phyloP scores from a whole-genome alignment of 2,113 vertebrate genomes.

The Oncorhynchus gorbuscha region DNA sequence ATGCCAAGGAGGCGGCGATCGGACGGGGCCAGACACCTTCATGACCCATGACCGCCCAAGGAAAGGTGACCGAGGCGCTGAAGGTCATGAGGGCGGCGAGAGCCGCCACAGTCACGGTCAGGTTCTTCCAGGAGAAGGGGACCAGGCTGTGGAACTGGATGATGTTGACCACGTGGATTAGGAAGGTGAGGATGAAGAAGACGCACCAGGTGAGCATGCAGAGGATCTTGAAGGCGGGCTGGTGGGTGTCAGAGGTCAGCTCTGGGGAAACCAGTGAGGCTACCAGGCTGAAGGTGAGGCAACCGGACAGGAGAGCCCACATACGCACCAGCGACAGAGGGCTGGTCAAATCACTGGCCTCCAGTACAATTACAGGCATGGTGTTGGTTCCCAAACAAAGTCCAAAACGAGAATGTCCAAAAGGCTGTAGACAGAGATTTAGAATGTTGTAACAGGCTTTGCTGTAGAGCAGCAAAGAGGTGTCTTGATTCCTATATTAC shows the following conservation, averaged over 20 bases:
- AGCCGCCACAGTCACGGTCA: constrained; percentile 63
- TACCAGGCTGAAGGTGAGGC: constrained; percentile 71
- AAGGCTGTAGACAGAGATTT: background rate
- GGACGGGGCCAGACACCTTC: accelerated
- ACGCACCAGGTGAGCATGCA: constrained; percentile 77
- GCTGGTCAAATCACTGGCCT: constrained; percentile 66
- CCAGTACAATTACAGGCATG: constrained; percentile 76
- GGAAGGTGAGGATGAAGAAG: constrained; percentile 70
- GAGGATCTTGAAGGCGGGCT: constrained; percentile 37
- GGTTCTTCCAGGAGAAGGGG: constrained; percentile 78
- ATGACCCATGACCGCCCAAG: constrained; percentile 42
- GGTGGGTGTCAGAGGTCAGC: accelerated
- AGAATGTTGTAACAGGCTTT: background rate
- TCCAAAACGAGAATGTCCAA: background rate
- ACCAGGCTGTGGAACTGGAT: constrained; percentile 76
- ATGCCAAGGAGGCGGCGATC: constrained; percentile 46
- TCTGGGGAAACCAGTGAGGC: constrained; percentile 11
- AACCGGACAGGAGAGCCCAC: constrained; percentile 60
- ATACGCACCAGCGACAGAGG: constrained; percentile 67
- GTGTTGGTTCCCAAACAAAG: background rate
- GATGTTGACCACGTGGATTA: constrained; percentile 69
- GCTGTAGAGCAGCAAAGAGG: background rate
- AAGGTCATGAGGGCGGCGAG: constrained; percentile 64
- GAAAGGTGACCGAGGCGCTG: constrained; percentile 55
- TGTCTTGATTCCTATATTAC: background rate